phyloP scores from a whole-genome alignment of 2,888 invertebrate species.

The Idaea biselata region DNA sequence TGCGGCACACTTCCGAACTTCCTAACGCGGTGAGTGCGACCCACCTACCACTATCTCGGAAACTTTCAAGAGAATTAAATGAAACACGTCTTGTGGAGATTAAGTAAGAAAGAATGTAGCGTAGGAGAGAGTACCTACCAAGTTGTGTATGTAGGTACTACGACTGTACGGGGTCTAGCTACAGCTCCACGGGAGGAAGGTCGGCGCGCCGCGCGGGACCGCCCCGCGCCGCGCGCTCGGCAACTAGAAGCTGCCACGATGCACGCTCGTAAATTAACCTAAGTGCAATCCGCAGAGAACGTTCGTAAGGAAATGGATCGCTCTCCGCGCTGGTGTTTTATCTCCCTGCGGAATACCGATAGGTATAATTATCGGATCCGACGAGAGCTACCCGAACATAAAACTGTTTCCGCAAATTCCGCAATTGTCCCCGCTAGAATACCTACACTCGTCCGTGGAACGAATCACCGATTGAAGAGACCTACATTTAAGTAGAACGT shows the following conservation, averaged over 20 bases:
- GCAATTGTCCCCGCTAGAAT: background rate
- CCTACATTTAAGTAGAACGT: background rate
- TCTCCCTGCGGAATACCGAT: constrained; percentile 2
- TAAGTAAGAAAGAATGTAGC: constrained; percentile 3
- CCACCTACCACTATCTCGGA: background rate
- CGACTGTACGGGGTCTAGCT: background rate
- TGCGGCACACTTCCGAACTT: background rate
- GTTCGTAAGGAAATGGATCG: constrained; percentile 3
- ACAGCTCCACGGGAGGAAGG: background rate
- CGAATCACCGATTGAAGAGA: background rate
- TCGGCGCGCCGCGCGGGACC: too few relatives aligned
- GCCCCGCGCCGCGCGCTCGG: background rate
- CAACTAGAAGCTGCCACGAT: constrained; percentile 1
- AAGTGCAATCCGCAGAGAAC: constrained; percentile 4
- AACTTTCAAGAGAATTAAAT: background rate
- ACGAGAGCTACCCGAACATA: too few relatives aligned
- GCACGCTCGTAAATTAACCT: constrained; percentile 3
- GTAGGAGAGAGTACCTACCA: background rate
- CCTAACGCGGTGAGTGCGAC: background rate
- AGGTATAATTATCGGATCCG: constrained; percentile 1
- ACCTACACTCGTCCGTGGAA: background rate
- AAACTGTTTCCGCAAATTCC: background rate
- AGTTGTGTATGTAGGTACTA: background rate
- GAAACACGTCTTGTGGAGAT: constrained; percentile 2
- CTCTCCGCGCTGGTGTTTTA: constrained; percentile 1